Base-by-base conservation (phyloP, 1,140 invertebrate genomes). In the Vanessa atalanta region DNA sequence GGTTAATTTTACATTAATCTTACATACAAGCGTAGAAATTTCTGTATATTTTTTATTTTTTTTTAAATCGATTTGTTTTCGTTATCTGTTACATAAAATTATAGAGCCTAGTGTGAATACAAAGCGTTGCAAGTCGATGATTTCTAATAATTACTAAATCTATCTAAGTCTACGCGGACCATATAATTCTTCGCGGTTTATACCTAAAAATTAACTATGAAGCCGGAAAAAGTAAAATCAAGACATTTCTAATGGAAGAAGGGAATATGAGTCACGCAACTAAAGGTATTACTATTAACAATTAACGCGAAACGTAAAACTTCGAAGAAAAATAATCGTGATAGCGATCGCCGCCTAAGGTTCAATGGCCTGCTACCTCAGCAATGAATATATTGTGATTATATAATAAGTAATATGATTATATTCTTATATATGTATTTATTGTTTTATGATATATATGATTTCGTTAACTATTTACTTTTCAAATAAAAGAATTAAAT, bases 301-400 rank as follows among this genome's bases (percentile, higher is more conserved):
- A 57, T 57, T 57, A 57, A 57, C 53, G 53, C 53, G 53, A 57
- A 57, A 57, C 20, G 53, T 57, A 57, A 57, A 57, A 57, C 20
- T 57, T 57, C 15, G 23, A 57, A 57, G 53, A 57, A 57, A 57
- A 57, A 57, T 57, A 23, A 57, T 57, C 23, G 23, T 11, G 53
- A 57, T 23, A 23, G 20, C 20, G 53, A 57, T 57, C 53, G 2
- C 20, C 9, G 11, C 9, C 2, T 23, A 16, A 20, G 16, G 53
- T 57, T 23, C 53, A 57, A 23, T 14, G 53, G 7, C 53, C 53
- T 57, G 9, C 7, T 20, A 23, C 16, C 23, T 1, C 1, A 43
- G 37, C 37, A 9, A 43, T 43, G 2, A 9, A 43, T 43, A 43
- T 31, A 43, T 43, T 9, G 6, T 43, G 37, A 43, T 43, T 9